Evolutionary conservation across 2,797 vertebrate genomes (phyloP).

Genomic region (Pseudochaenichthys georgianus): DNA sequence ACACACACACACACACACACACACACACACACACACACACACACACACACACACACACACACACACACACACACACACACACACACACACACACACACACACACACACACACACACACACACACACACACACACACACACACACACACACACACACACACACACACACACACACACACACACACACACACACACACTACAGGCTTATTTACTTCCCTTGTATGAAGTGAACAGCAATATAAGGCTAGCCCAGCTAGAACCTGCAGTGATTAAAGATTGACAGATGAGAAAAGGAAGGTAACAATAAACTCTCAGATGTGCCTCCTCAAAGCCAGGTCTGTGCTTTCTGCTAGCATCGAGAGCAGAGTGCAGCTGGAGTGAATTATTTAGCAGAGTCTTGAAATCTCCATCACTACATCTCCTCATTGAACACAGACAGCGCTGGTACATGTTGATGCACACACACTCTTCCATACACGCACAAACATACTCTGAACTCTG

Average conservation of each 20-base stretch:
- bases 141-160: slow-evolving; percentile 12
- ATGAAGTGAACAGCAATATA: slow-evolving; percentile 22
- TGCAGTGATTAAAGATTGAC: slow-evolving; percentile 50
- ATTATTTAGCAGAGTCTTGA: slow-evolving; percentile 78
- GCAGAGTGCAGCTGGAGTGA: slow-evolving; percentile 70
- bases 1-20: slow-evolving; percentile 6
- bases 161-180: not conserved
- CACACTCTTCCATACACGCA: slow-evolving; percentile 18
- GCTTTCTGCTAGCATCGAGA: slow-evolving; percentile 51
- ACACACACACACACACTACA: not conserved
- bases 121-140: not conserved
- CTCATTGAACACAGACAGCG: slow-evolving; percentile 41
- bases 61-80: slow-evolving; percentile 9
- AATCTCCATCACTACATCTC: slow-evolving; percentile 71
- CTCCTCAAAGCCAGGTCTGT: slow-evolving; percentile 49
- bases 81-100: too few relatives aligned
- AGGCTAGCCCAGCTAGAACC: slow-evolving; percentile 12
- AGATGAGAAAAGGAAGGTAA: slow-evolving; percentile 57
- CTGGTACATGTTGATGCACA: slow-evolving; percentile 13
- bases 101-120: too few relatives aligned
- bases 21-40: slow-evolving; percentile 11
- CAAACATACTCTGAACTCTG: slow-evolving; percentile 48
- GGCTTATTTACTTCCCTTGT: slow-evolving; percentile 10
- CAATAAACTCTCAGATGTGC: slow-evolving; percentile 47
- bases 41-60: slow-evolving; percentile 16